Base-by-base conservation (phyloP, 2,888 invertebrate genomes). In the Dorcus hopei region DNA sequence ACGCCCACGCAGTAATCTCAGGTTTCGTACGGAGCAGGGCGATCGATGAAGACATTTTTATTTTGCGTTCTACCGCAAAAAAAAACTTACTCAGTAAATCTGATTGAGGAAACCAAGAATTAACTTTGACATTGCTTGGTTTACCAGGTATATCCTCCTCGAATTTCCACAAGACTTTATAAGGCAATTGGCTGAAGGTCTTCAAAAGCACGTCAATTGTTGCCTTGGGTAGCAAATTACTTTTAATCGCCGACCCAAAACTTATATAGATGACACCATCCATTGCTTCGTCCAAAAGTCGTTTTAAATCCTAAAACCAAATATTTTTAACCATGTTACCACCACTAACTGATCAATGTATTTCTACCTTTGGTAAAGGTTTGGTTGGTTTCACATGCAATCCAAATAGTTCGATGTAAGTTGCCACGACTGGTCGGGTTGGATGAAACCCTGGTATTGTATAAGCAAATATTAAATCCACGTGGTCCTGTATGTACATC, bases 191-290 rank as follows among this genome's bases (percentile, higher is more conserved):
- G 2, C 65, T 50, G 51, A 76, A 72, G 1, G 67, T 69, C 7
- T 69, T 62, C n/a, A 72, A 16, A 40, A 76, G 65, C 23, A 64
- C 61, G 11, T 67, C 40, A 9, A 64, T 57, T 16, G 64, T 66
- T 5, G 67, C 55, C 19, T 63, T 57, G 1, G 71, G 58, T 58
- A 76, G 52, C 38, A 61, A 57, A 7, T 52, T 66, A 33, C 68
- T 70, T 54, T 71, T 67, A 2, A 74, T 68, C 42, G 70, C 71
- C 1, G 74, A 70, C 5, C 77, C 77, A 39, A 77, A 64, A 54
- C 74, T 75, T 54, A 76, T 67, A 54, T 70, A 72, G 49, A 77
- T 65, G 9, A 71, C 69, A 0, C 75, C 75, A 7, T 72, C 54
- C 3, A 57, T 53, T 8, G 71, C 65, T 11, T 54, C 63, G 41